Base-by-base conservation (phyloP, 2,113 vertebrate genomes). In the Lepisosteus osseus region DNA sequence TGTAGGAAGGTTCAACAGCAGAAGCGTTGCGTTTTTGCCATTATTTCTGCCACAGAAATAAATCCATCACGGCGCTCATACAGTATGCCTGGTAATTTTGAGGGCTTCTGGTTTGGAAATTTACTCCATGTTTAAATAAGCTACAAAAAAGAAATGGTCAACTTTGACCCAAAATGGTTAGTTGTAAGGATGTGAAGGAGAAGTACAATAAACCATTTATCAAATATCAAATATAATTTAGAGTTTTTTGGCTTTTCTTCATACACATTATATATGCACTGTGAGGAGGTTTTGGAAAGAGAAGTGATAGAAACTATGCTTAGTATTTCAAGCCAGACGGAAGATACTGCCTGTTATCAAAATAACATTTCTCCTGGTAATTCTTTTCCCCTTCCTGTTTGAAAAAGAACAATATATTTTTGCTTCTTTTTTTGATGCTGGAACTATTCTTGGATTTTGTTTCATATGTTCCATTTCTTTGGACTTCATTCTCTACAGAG, bases 151-250 rank as follows among this genome's bases (percentile, higher is more conserved):
- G 1, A 43, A 2, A 43, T 42, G 14, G 62, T 65, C 44, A 42
- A 42, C 62, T 6, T 54, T 8, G 6, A 67, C 47, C 44, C 13
- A 3, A 68, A 54, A 68, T 44, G 42, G 12, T 7, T n/a, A 43
- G 5, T 45, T 45, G 4, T 6, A 44, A 51, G 13, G 11, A 40
- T 14, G 41, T 14, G 47, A 70, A 63, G 59, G 78, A 66, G 83
- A 76, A 8, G 74, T 68, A 56, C 72, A 74, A n/a, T 72, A 68
- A 70, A 45, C 75, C 64, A 75, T 75, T 79, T 84, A 86, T 86
- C 41, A 83, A 77, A 77, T 79, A 29, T 29, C 29, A 29, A 2
- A 29, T 29, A 29, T 29, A 29, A 82, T 84, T 80, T 70, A 54
- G 67, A 81, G 75, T 75, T 81, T 80, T 76, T 72, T 70, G 71